A percentile compares a stretch with the other conserved stretches of the same genome.
These are phyloP conservation scores for Megalops cyprinoides DNA, from an alignment of 2,797 vertebrate species.

Conservation along the genomic window DNA sequence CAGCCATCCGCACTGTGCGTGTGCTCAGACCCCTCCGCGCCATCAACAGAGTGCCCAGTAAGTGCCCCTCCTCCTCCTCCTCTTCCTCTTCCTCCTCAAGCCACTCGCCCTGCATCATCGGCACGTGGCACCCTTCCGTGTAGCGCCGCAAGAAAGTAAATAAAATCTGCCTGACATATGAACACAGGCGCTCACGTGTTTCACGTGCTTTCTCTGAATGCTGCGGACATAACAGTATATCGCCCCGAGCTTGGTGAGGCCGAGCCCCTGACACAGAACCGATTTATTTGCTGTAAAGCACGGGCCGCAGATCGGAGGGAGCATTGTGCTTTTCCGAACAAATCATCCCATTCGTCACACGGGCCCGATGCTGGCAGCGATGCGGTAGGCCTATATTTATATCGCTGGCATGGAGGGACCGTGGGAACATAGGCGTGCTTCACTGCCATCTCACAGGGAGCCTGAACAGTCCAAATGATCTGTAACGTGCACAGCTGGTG, in stretches of 20 bases:
- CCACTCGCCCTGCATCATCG: too few species aligned
- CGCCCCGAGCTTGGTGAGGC: too few species aligned
- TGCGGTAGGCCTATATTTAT: neutral
- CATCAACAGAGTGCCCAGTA: constrained; percentile 98
- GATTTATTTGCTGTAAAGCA: too few species aligned
- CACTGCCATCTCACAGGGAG: too few species aligned
- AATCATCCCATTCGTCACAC: neutral
- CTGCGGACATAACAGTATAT: too few species aligned
- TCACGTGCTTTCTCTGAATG: too few species aligned
- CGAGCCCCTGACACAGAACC: too few species aligned
- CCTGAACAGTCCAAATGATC: too few species aligned
- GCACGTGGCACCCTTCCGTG: too few species aligned
- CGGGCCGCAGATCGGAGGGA: neutral
- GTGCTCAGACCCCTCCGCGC: constrained; percentile 93
- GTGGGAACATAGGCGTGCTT: neutral
- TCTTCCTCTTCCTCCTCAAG: neutral
- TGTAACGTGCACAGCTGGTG: neutral
- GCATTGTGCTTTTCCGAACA: neutral
- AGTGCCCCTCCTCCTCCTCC: constrained; percentile 64
- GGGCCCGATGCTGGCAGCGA: neutral
- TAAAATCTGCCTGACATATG: too few species aligned
- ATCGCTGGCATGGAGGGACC: neutral
- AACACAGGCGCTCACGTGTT: too few species aligned
- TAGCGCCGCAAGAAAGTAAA: too few species aligned
- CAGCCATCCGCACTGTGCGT: constrained; percentile 92